Base-by-base conservation (phyloP, 2,888 invertebrate species). In the Volucella inflata region DNA sequence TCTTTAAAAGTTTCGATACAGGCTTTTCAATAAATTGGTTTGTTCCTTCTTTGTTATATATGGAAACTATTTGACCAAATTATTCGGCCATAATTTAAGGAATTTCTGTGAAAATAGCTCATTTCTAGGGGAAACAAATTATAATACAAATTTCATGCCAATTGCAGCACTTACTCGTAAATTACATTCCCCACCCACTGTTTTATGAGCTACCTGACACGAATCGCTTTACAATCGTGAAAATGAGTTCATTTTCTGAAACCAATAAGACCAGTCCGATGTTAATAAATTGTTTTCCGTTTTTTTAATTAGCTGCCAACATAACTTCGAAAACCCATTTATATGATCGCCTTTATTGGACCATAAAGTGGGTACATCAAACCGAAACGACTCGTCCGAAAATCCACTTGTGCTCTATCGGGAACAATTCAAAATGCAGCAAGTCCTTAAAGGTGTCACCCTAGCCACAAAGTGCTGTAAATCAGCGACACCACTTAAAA, bases 301-400 rank as follows among this genome's bases (percentile, higher is more conserved):
- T 46, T 46, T 68, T 76, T 68, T 79, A 79, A 79, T 72, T 65
- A 53, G 44, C 65, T 79, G 79, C 36, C 79, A 79, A 60, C 64
- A 65, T 46, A 57, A 79, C 72, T 79, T 79, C 70, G 70, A 71
- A 78, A 78, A 78, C 64, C 17, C 70, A 78, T 78, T 78, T 70
- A 64, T 71, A 78, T 55, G 62, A 64, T 64, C 12, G n/a, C 59
- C 53, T 67, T 67, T 65, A 71, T 79, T 79, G 59, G 17, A 72
- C 59, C 72, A 79, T 79, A 70, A 71, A 78, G 44, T 46, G 48
- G 30, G 30, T 30, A 30, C 30, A 30, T 17, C 44, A 64, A 42
- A 46, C 51, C 40, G 11, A 55, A 21, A 44, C 48, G n/a, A 14
- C 10, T 9, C 44, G n/a, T 36, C 30, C 10, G n/a, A 38, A 44